Evolutionary conservation across 2,113 vertebrate genomes (phyloP).

Genomic region (Himantopus leucocephalus): DNA sequence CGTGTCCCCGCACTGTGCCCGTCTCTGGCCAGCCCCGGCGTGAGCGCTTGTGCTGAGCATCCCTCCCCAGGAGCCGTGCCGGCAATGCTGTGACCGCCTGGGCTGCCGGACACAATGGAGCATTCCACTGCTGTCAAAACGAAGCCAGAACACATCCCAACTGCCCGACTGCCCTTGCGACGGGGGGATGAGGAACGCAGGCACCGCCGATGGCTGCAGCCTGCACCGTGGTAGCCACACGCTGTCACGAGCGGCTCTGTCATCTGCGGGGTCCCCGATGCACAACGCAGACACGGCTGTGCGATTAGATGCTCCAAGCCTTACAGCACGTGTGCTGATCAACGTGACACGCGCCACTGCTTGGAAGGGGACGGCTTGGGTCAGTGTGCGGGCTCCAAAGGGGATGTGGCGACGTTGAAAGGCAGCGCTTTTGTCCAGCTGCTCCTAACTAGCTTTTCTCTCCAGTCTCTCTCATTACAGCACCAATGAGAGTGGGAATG

Average conservation of each 20-base stretch:
- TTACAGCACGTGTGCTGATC: neutral
- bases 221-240: rapidly evolving
- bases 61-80: neutral
- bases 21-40: rapidly evolving
- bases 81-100: neutral
- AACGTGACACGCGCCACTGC: neutral
- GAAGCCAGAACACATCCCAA: neutral
- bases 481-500: neutral
- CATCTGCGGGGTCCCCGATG: neutral
- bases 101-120: neutral
- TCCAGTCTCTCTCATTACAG: neutral
- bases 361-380: neutral
- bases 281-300: too few species aligned
- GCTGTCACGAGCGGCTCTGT: neutral
- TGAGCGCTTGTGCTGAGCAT: neutral
- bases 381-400: neutral
- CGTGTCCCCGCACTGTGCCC: neutral
- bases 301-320: neutral
- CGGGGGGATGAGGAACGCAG: rapidly evolving
- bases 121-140: neutral
- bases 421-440: neutral
- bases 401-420: neutral
- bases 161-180: neutral
- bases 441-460: neutral
- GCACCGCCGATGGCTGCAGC: neutral